Base-by-base conservation (phyloP, 2,113 vertebrate genomes). In the Tenebrosternarchus preto region DNA sequence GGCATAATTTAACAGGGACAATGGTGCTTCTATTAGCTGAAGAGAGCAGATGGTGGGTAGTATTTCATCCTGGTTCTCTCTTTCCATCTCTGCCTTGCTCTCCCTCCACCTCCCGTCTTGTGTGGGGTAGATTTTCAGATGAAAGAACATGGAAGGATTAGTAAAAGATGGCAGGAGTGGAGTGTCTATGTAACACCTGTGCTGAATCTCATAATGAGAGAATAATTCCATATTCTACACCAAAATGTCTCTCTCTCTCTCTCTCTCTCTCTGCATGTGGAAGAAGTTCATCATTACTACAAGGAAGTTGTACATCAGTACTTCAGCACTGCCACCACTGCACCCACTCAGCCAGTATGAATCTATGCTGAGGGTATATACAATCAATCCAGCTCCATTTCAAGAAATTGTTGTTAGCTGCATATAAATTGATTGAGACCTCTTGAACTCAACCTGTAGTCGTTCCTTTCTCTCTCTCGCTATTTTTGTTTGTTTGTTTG, bases 1-100 rank as follows among this genome's bases (percentile, higher is more conserved):
- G 84, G 68, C 87, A 78, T 88, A 78, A 89, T 89, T 91, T 88
- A 90, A 83, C 84, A 88, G 77, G 86, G 78, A 88, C 86, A 75
- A 76, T 80, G 84, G 83, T 83, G 76, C 86, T 89, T 90, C 90
- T 90, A 89, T 89, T 90, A 88, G 89, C 80, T 46, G 79, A 85
- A 46, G 60, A 53, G 84, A 86, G 84, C 88, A 91, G 90, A 91
- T 92, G 91, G 88, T 80, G 69, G 64, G 36, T 77, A 81, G 83
- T 11, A 63, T 87, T 80, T 85, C 85, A 82, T 81, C 78, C 83
- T 75, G 72, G 60, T 73, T 73, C 66, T 61, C 9, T 64, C 57
- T 60, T 43, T 57, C 31, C 46, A 17, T 63, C 50, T 73, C 75
- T 25, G 5, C 33, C 36, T 61, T 55, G 46, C 22, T 63, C 43